Percentiles rank a stretch among this genome's conserved stretches.
phyloP scores from a whole-genome alignment of 2,113 vertebrate genomes.

The Tetrao urogallus region DNA sequence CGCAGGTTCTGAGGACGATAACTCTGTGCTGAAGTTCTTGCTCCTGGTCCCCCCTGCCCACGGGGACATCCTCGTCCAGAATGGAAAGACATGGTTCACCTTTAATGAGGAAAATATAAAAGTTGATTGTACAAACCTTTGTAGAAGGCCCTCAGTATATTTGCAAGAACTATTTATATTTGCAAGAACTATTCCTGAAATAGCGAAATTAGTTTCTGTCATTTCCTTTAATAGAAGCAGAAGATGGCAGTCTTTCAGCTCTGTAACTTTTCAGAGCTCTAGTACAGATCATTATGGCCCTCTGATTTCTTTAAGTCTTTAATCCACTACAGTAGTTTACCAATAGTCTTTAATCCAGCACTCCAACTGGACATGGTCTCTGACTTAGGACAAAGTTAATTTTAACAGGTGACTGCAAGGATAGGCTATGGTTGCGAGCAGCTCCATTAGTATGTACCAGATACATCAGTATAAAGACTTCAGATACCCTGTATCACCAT shows the following conservation, averaged over 20 bases:
- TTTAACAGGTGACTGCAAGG: neutral
- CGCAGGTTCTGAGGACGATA: constrained; percentile 85
- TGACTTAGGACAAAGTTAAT: neutral
- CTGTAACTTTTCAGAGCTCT: neutral
- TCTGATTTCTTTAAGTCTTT: neutral
- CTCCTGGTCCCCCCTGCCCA: constrained; percentile 81
- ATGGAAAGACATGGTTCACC: constrained; percentile 90
- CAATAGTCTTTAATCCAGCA: neutral
- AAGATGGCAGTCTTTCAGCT: rapidly evolving
- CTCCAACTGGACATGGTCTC: neutral
- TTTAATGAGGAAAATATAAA: constrained; percentile 16
- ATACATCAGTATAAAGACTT: neutral
- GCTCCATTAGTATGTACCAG: neutral
- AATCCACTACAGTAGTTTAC: neutral
- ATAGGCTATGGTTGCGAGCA: neutral
- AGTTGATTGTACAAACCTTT: neutral
- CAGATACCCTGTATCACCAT: neutral
- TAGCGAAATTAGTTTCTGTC: neutral
- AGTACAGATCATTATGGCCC: neutral
- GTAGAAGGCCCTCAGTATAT: neutral
- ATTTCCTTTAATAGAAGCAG: neutral
- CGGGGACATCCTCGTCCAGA: constrained; percentile 86
- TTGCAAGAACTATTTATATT: too few species aligned
- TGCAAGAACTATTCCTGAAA: neutral
- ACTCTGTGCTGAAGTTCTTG: constrained; percentile 81